phyloP scores from a whole-genome alignment of 2,113 vertebrate genomes.

The Camelus bactrianus region DNA sequence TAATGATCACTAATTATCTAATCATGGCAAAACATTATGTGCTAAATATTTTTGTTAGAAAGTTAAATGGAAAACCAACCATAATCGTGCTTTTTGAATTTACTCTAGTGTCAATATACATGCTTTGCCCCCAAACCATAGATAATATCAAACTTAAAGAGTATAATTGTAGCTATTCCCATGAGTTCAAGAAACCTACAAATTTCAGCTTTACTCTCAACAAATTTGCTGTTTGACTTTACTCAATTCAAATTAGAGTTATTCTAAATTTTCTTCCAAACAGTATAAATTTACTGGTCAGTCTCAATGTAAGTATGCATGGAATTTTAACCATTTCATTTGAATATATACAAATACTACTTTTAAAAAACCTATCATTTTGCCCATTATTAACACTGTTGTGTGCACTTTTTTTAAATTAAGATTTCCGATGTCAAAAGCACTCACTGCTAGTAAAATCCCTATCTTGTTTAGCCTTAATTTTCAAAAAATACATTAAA shows the following conservation, averaged over 20 bases:
- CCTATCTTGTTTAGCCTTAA: constrained; percentile 13
- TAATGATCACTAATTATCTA: not conserved
- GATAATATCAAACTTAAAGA: constrained; percentile 39
- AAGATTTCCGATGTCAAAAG: constrained; percentile 29
- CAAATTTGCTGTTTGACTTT: not conserved
- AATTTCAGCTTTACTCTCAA: not conserved
- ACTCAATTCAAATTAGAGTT: not conserved
- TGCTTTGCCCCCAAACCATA: not conserved
- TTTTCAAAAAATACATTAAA: constrained; percentile 40
- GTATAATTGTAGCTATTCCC: not conserved
- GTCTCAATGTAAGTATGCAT: not conserved
- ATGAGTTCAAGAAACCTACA: constrained; percentile 5
- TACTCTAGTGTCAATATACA: not conserved
- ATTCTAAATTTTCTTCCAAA: constrained; percentile 49
- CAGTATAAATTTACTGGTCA: not conserved
- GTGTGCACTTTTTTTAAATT: not conserved
- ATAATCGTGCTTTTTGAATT: not conserved
- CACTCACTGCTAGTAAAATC: not conserved
- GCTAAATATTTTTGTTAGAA: constrained; percentile 55
- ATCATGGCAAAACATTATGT: not conserved
- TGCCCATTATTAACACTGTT: not conserved
- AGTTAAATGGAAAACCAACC: constrained; percentile 39
- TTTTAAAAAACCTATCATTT: constrained; percentile 1
- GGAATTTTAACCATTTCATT: not conserved
- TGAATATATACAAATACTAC: not conserved